Base-by-base conservation (phyloP, 2,888 invertebrate species). In the Spodoptera picta region DNA sequence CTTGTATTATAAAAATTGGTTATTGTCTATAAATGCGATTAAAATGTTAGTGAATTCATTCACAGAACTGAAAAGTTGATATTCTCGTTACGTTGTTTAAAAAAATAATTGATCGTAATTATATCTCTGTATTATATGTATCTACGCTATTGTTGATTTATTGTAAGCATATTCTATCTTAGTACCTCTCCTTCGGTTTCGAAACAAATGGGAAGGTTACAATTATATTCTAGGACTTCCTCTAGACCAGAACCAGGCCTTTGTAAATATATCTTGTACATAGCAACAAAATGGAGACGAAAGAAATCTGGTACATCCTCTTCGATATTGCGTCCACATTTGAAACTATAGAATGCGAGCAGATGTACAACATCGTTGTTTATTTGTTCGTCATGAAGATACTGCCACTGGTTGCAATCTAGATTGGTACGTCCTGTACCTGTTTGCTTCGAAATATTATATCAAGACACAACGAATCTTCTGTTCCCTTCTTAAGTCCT, bases 51-150 rank as follows among this genome's bases (percentile, higher is more conserved):
- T 95, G 95, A 94, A 79, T 87, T 84, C 81, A 92, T 92, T 94
- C 94, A 95, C 95, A 94, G 95, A 93, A 95, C 95, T 95, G 95
- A 95, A 92, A 90, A 92, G 92, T 85, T 90, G 87, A 90, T 92
- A 91, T 92, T 92, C 90, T 93, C 92, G 93, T 94, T 94, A 92
- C 89, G 89, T 93, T 94, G 89, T 92, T 92, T 91, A 85, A 88
- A 87, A 89, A 90, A 86, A 85, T 85, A 79, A 87, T 89, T 87
- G 87, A 88, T 83, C 87, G 85, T 91, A 89, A 91, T 89, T 90
- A 86, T 89, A 85, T 89, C 80, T 88, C 79, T 90, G 88, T 92
- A 91, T 87, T 69, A 91, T 93, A 92, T 91, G 89, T 92, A 91
- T 92, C 85, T 92, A 92, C 85, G 87, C 78, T 79, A 67, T 92